These are phyloP conservation scores for Enteromius fasciolatus DNA, from an alignment of 2,797 vertebrate genomes.

Conservation along the genomic window DNA sequence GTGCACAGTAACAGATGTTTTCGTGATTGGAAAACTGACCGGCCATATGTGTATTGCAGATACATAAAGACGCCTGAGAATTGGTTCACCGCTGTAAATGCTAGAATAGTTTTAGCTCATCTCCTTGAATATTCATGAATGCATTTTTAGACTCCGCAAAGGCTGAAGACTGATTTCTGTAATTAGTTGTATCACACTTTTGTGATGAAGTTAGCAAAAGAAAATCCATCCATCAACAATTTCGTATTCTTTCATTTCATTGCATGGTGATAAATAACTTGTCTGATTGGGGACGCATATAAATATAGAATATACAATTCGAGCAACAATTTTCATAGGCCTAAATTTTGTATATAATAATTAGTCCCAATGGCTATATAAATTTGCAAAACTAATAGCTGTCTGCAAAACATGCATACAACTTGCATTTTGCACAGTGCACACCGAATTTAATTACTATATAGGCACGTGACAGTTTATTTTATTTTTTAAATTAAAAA, in stretches of 20 bases:
- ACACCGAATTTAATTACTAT: not conserved
- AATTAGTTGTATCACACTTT: not conserved
- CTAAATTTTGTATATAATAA: not conserved
- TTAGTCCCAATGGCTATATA: not conserved
- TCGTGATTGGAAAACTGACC: constrained; percentile 47
- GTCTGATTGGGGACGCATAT: not conserved
- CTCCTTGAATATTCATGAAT: constrained; percentile 42
- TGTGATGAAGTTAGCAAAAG: not conserved
- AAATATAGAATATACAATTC: not conserved
- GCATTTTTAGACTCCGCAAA: constrained; percentile 29
- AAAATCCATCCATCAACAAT: not conserved
- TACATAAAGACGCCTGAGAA: constrained; percentile 10
- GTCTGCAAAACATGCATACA: too few relatives aligned
- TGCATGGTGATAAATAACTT: not conserved
- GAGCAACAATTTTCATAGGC: not conserved
- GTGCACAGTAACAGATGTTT: constrained; percentile 57
- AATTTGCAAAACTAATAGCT: not conserved
- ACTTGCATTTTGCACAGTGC: not conserved
- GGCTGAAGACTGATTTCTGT: constrained; percentile 11
- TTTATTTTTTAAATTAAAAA: not conserved
- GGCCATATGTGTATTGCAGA: constrained; percentile 49
- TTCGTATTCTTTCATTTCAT: too few relatives aligned
- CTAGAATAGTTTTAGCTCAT: constrained; percentile 40
- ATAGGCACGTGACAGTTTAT: not conserved
- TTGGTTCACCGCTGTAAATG: not conserved